phyloP scores from a whole-genome alignment of 2,797 vertebrate genomes.

The Darevskia nairensis region DNA sequence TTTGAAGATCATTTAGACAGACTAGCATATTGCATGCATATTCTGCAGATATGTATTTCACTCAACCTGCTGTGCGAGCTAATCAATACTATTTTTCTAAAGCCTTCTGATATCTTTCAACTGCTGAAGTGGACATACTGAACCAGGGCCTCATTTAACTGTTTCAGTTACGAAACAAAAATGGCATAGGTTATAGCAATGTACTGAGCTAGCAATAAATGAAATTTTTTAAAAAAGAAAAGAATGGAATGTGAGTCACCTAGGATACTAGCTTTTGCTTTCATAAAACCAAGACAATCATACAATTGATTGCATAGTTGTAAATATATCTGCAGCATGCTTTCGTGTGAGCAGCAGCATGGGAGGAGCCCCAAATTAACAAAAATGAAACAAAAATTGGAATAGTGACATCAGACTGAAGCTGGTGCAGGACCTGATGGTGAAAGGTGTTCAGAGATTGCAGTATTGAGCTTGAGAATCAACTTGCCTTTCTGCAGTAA shows the following conservation, averaged over 20 bases:
- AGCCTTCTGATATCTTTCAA: background rate
- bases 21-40: background rate
- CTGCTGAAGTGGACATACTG: background rate
- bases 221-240: background rate
- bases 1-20: background rate
- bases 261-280: background rate
- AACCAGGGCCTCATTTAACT: background rate
- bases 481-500: background rate
- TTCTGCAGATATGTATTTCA: background rate
- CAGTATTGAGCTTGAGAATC: background rate
- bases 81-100: background rate
- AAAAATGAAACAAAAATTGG: background rate
- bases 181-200: background rate
- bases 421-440: background rate
- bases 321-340: background rate
- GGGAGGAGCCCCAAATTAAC: background rate
- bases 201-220: background rate
- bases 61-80: background rate
- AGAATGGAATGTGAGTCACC: background rate
- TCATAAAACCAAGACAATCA: background rate
- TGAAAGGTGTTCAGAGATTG: background rate
- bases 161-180: slow-evolving; percentile 1
- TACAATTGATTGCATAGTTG: no score
- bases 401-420: background rate
- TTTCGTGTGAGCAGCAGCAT: background rate